phyloP scores from a whole-genome alignment of 2,888 invertebrate species.

The Cylloceria caligata region DNA sequence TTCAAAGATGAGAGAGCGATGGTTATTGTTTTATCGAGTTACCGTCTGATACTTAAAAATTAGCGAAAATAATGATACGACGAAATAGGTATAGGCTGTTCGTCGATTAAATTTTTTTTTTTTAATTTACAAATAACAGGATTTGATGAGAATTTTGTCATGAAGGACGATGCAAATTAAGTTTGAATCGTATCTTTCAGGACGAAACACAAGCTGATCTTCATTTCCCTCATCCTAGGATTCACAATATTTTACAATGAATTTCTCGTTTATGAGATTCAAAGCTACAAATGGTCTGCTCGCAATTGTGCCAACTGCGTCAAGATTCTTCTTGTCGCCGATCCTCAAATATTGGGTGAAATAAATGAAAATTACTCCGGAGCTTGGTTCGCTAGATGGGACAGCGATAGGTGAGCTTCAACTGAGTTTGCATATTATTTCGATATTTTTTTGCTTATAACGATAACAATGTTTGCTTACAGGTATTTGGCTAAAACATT shows the following conservation, averaged over 20 bases:
- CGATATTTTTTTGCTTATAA: background rate
- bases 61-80: slow-evolving; percentile 58
- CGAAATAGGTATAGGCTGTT: slow-evolving; percentile 62
- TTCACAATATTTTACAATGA: slow-evolving; percentile 86
- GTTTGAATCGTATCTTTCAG: slow-evolving; percentile 67
- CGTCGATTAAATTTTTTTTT: slow-evolving; percentile 14
- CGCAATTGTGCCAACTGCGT: slow-evolving; percentile 86
- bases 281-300: slow-evolving; percentile 85
- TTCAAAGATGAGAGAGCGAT: slow-evolving; percentile 46
- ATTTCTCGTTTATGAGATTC: slow-evolving; percentile 86
- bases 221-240: slow-evolving; percentile 72
- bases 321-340: slow-evolving; percentile 91
- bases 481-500: slow-evolving; percentile 94
- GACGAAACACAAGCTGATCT: slow-evolving; percentile 74
- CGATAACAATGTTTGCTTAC: slow-evolving; percentile 74
- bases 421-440: background rate
- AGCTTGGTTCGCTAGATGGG: slow-evolving; percentile 92
- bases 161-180: background rate
- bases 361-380: slow-evolving; percentile 89
- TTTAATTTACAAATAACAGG: background rate
- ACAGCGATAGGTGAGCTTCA: slow-evolving; percentile 92
- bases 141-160: no score
- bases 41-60: slow-evolving; percentile 35
- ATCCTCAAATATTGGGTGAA: slow-evolving; percentile 96
- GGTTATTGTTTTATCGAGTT: slow-evolving; percentile 22